Percentiles rank a stretch among this genome's conserved stretches.
Conservation (phyloP, 1,140 invertebrate species). For the Venturia canescens region DNA sequence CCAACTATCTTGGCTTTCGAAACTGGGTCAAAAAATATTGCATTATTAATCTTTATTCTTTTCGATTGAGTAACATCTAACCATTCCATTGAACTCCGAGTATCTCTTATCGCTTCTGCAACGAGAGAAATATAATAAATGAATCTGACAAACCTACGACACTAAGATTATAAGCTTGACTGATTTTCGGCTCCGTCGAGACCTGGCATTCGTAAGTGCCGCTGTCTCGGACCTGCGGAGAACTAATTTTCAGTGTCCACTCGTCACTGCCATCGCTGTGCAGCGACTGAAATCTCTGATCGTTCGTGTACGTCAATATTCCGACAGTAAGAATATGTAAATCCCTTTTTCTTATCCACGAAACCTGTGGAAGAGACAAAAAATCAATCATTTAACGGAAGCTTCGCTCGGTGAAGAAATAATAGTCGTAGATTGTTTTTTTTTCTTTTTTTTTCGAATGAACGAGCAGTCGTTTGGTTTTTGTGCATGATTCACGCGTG, state of each 20-base stretch:
- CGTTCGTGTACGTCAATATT: slow-evolving; percentile 86
- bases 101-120: slow-evolving; percentile 59
- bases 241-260: slow-evolving; percentile 90
- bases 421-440: background rate
- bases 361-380: slow-evolving; percentile 78
- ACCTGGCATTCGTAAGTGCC: slow-evolving; percentile 91
- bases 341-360: slow-evolving; percentile 86
- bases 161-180: slow-evolving; percentile 86
- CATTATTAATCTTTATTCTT: background rate
- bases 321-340: slow-evolving; percentile 86
- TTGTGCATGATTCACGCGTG: too few relatives aligned
- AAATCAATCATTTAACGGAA: background rate
- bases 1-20: slow-evolving; percentile 92
- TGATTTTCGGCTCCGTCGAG: slow-evolving; percentile 91
- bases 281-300: slow-evolving; percentile 86
- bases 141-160: slow-evolving; percentile 85
- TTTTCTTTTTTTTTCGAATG: background rate
- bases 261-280: slow-evolving; percentile 92
- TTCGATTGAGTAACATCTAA: too few relatives aligned
- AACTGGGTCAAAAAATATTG: slow-evolving; percentile 78
- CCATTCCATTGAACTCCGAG: too few relatives aligned
- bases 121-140: slow-evolving; percentile 60
- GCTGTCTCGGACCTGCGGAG: slow-evolving; percentile 86
- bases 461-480: too few relatives aligned
- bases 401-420: background rate